Conservation (phyloP, 2,113 vertebrate genomes). For the Mastomys coucha region DNA sequence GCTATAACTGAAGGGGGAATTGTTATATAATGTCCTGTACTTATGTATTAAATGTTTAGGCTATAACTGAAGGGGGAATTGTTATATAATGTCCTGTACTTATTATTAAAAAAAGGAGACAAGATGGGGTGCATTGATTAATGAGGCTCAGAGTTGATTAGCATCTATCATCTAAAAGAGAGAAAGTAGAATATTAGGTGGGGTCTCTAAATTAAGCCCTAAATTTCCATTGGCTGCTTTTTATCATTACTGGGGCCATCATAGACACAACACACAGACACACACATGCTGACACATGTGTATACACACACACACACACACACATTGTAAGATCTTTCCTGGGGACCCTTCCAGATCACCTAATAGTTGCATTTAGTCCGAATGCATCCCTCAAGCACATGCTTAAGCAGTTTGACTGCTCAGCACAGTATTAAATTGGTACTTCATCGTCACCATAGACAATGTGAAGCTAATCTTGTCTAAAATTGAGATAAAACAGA, state of each 20-base stretch:
- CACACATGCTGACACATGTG: background rate
- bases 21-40: constrained; percentile 69
- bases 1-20: background rate
- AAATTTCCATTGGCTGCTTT: background rate
- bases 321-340: background rate
- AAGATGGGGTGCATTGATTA: background rate
- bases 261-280: background rate
- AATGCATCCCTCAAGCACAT: constrained; percentile 47
- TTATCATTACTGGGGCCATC: background rate
- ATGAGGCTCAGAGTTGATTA: background rate
- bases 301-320: background rate
- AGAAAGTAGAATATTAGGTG: background rate
- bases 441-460: background rate
- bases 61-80: background rate
- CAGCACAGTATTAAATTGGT: constrained; percentile 50
- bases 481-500: background rate
- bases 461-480: background rate
- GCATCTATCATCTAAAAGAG: background rate
- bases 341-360: constrained; percentile 7
- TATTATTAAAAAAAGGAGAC: background rate
- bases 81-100: constrained; percentile 70
- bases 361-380: constrained; percentile 67
- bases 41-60: constrained; percentile 57
- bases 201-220: background rate
- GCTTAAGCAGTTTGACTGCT: constrained; percentile 41